These are phyloP conservation scores for Callyntrura sp. DNA, from an alignment of 2,888 invertebrate species.

Conservation along the genomic window DNA sequence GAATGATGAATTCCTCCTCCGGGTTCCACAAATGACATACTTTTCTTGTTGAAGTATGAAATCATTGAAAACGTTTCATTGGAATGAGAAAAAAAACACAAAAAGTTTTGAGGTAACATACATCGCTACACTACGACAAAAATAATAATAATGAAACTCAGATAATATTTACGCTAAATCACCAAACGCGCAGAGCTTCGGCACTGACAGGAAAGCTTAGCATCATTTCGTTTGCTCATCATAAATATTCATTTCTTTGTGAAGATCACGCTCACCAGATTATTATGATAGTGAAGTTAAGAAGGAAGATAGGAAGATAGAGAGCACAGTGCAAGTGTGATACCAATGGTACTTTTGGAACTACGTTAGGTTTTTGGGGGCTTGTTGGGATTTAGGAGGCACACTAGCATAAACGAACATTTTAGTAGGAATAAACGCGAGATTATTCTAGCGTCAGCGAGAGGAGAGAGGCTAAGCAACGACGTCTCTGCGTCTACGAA, in stretches of 20 bases:
- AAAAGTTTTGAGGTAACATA: background rate
- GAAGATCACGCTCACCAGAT: constrained; percentile 12
- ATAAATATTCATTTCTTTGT: constrained; percentile 62
- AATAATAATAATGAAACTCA: background rate
- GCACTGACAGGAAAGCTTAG: background rate
- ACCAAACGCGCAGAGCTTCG: background rate
- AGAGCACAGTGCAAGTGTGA: no score
- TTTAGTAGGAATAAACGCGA: background rate
- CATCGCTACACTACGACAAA: no score
- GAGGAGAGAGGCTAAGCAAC: background rate
- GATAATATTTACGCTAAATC: background rate
- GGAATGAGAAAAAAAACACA: no score
- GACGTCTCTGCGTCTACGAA: background rate
- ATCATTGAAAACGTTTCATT: background rate
- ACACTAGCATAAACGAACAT: no score
- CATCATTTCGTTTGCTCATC: constrained; percentile 1
- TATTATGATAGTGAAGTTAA: constrained; percentile 27
- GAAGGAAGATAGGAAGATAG: background rate
- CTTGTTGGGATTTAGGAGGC: no score
- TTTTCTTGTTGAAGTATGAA: background rate
- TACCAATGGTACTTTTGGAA: background rate
- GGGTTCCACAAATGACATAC: background rate
- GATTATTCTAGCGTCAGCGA: background rate
- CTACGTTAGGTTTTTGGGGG: background rate
- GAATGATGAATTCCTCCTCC: background rate